phyloP scores from a whole-genome alignment of 2,797 vertebrate species.

The Phalanger gymnotis region DNA sequence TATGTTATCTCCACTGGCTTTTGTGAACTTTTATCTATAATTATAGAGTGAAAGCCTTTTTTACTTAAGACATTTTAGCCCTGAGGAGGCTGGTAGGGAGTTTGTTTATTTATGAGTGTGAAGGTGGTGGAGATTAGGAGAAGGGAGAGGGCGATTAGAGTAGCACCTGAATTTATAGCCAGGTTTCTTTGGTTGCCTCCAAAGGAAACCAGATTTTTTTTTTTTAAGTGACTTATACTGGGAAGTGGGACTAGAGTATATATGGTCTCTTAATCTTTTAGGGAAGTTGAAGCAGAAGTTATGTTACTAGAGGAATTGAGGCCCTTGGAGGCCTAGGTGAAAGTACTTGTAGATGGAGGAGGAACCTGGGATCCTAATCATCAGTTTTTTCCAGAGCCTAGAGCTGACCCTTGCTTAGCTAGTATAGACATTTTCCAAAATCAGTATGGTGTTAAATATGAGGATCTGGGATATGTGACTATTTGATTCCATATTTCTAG shows the following conservation, averaged over 20 bases:
- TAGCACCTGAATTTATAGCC: not conserved
- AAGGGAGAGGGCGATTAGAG: not conserved
- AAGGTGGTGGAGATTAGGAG: not conserved
- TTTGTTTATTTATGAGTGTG: not conserved
- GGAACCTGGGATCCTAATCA: not conserved
- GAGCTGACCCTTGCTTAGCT: not conserved
- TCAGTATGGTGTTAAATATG: not conserved
- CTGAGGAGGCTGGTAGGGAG: not conserved
- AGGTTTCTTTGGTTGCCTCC: not conserved
- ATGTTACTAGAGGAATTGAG: not conserved
- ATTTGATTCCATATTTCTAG: not conserved
- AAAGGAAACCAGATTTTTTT: not conserved
- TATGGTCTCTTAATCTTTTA: not conserved
- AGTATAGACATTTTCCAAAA: not conserved
- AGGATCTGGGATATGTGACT: not conserved
- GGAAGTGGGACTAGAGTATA: not conserved
- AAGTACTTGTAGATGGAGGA: not conserved
- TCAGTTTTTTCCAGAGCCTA: not conserved
- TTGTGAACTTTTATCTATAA: not conserved
- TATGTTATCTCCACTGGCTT: not conserved
- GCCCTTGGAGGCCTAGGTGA: not conserved
- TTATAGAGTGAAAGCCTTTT: not conserved
- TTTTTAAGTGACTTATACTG: not conserved
- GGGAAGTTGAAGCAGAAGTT: not conserved
- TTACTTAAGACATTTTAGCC: not conserved